These are phyloP conservation scores for Lottia gigantea DNA, from an alignment of 2,888 invertebrate genomes.

Conservation along the genomic window DNA sequence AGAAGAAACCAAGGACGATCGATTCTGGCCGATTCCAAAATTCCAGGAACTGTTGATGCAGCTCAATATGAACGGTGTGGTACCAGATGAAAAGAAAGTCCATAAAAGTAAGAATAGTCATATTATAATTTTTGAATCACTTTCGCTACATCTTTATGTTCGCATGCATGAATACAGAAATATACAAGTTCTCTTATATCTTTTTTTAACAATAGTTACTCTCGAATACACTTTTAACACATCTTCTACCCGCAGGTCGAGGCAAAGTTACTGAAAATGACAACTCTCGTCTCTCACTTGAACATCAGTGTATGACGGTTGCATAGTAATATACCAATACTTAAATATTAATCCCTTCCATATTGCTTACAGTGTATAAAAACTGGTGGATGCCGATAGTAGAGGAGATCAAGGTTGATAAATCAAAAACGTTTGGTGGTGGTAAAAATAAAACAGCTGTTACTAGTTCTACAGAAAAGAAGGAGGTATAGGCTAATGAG, in stretches of 20 bases:
- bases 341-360: no score
- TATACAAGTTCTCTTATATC: no score
- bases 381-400: conserved; percentile 53
- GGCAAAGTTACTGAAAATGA: no score
- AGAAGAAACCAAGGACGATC: conserved; percentile 31
- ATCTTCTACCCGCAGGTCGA: no score
- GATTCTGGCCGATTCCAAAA: conserved; percentile 51
- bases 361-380: conserved; percentile 34
- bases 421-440: conserved; percentile 20
- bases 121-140: no score
- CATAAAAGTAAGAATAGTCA: conserved; percentile 26
- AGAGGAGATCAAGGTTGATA: conserved; percentile 37
- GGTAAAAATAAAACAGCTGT: not conserved
- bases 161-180: no score
- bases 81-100: conserved; percentile 39
- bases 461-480: not conserved
- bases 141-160: no score
- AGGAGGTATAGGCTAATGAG: not conserved
- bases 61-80: conserved; percentile 43
- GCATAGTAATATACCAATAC: no score
- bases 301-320: no score
- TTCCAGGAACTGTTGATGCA: conserved; percentile 58
- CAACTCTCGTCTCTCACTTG: no score
- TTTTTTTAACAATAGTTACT: no score
- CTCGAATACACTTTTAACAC: no score